Evolutionary conservation across 2,797 vertebrate species (phyloP).

Genomic region (Phalloptychus januarius): DNA sequence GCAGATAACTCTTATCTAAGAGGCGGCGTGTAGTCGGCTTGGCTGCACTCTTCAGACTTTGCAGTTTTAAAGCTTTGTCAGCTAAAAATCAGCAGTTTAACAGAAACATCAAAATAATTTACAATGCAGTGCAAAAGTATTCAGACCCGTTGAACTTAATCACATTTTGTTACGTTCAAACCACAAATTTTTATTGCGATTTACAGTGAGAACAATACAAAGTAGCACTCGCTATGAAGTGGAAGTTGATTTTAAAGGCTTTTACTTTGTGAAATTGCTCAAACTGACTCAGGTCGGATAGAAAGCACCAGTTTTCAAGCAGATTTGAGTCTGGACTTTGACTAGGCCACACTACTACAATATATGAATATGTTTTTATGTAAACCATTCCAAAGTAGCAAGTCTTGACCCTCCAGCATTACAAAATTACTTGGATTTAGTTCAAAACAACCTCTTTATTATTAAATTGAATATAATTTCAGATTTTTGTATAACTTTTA

Average conservation of each 20-base stretch:
- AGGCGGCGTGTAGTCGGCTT: background rate
- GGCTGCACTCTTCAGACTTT: background rate
- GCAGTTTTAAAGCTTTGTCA: background rate
- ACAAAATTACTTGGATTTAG: background rate
- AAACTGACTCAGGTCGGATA: background rate
- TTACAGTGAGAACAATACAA: background rate
- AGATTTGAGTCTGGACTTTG: background rate
- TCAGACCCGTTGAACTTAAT: background rate
- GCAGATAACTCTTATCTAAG: slow-evolving; percentile 48
- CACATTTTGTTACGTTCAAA: background rate
- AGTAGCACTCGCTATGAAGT: background rate
- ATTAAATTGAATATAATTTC: too few relatives aligned
- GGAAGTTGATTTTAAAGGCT: background rate
- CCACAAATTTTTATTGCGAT: background rate
- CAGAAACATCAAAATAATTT: background rate
- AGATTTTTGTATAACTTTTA: too few relatives aligned
- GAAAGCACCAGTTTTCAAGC: background rate
- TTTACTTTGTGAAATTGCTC: background rate
- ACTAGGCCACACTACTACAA: background rate
- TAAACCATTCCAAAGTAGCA: background rate
- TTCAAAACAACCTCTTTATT: background rate
- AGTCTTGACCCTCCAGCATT: background rate
- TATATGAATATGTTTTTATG: background rate
- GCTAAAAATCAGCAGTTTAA: background rate
- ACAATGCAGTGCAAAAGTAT: background rate